phyloP scores from a whole-genome alignment of 2,113 vertebrate genomes.

The Centrocercus urophasianus region DNA sequence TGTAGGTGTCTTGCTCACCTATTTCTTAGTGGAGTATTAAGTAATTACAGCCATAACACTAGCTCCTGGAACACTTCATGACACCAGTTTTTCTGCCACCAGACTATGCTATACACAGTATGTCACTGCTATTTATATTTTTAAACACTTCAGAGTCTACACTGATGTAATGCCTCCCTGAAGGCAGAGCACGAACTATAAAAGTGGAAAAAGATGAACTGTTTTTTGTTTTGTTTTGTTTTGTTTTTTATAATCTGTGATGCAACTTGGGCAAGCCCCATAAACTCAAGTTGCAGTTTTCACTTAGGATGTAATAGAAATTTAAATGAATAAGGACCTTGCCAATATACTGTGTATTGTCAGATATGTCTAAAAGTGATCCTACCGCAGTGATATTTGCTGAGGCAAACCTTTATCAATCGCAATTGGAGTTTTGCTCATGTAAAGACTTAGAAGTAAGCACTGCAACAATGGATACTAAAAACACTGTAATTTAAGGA shows the following conservation, averaged over 20 bases:
- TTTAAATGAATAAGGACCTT: neutral
- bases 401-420: neutral
- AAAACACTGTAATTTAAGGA: neutral
- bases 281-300: rapidly evolving
- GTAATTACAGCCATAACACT: rapidly evolving
- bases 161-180: neutral
- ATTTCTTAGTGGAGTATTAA: neutral
- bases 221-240: no score
- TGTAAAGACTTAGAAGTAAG: neutral
- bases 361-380: neutral
- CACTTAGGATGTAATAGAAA: neutral
- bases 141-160: neutral
- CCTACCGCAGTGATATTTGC: neutral
- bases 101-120: neutral
- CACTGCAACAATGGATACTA: neutral
- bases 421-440: neutral
- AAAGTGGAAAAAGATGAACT: neutral
- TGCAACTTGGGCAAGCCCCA: neutral
- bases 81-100: neutral
- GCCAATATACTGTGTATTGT: rapidly evolving
- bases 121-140: neutral
- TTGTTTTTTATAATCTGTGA: neutral
- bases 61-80: neutral
- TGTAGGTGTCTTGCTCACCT: neutral
- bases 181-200: neutral